Percentiles rank a stretch among this genome's conserved stretches.
Evolutionary conservation across 92 coral and sea anemone genomes (phyloP).

Genomic region (Parazoanthus atlanticus): DNA sequence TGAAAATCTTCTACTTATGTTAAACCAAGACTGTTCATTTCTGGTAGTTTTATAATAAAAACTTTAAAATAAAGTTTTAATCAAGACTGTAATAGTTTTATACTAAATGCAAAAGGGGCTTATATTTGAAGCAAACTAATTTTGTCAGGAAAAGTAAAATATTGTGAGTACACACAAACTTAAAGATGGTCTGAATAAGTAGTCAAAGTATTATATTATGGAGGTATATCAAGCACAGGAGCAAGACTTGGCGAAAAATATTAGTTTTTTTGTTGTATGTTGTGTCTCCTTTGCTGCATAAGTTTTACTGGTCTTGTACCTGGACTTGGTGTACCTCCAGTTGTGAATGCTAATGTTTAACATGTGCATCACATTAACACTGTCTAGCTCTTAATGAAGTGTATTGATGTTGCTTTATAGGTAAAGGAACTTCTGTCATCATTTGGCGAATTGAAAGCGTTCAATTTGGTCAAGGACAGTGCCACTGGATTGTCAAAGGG

Average conservation of each 20-base stretch:
- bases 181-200: not conserved
- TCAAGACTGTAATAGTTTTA: no score
- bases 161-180: no score
- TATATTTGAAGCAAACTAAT: not conserved
- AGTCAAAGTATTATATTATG: not conserved
- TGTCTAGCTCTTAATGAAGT: not conserved
- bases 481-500: slow-evolving; percentile 98
- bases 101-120: not conserved
- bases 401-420: slow-evolving; percentile 42
- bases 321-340: not conserved
- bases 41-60: not conserved
- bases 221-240: not conserved
- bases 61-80: not conserved
- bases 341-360: not conserved
- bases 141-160: no score
- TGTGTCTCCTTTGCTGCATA: not conserved
- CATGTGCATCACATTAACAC: not conserved
- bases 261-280: not conserved
- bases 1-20: no score
- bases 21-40: no score
- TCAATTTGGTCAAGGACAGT: slow-evolving; percentile 96
- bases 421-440: slow-evolving; percentile 94
- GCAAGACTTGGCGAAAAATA: not conserved
- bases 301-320: not conserved
- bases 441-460: slow-evolving; percentile 97